Base-by-base conservation (phyloP, 1,140 invertebrate species). In the Helicoverpa armigera region DNA sequence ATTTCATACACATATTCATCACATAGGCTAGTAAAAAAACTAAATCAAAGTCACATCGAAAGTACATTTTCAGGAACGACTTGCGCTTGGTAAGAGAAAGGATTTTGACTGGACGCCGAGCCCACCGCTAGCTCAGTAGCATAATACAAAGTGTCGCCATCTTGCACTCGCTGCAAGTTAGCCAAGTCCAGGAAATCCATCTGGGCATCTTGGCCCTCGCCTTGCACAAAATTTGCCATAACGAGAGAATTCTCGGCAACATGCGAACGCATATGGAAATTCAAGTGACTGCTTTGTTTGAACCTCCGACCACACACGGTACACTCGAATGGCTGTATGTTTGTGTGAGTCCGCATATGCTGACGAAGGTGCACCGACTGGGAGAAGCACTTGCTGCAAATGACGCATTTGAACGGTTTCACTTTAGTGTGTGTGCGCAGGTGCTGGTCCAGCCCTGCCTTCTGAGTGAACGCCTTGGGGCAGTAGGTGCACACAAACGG, bases 401-500 rank as follows among this genome's bases (percentile, higher is more conserved):
- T 96, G 56, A 96, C 95, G 88, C 97, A 98, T 81, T 96, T 95
- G 88, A 96, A 97, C 0, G 97, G 97, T 73, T 96, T 96, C 10
- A 94, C 85, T 78, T 97, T 97, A 0, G 96, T 97, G 83, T 97
- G 97, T 0, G 96, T 97, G 69, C 96, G 95, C 82, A 96, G 95
- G 86, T 97, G 97, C 63, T 96, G 96, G 86, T 96, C 95, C 0
- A 96, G 85, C 0, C 94, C 94, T 0, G 92, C 91, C 84, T 98
- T 97, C 90, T 98, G 98, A 12, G 98, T 97, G 91, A 99, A 99
- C 0, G 97, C 96, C 85, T 98, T 98, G 0, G 96, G 96, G 89
- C 98, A 99, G 4, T 98, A 95, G 0, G 96, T 97, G 88, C 98
- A 99, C 43, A 97, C 96, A 91, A 98, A 99, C 0, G 98, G 98